Base-by-base conservation (phyloP, 2,888 invertebrate genomes). In the Abscondita cerata region DNA sequence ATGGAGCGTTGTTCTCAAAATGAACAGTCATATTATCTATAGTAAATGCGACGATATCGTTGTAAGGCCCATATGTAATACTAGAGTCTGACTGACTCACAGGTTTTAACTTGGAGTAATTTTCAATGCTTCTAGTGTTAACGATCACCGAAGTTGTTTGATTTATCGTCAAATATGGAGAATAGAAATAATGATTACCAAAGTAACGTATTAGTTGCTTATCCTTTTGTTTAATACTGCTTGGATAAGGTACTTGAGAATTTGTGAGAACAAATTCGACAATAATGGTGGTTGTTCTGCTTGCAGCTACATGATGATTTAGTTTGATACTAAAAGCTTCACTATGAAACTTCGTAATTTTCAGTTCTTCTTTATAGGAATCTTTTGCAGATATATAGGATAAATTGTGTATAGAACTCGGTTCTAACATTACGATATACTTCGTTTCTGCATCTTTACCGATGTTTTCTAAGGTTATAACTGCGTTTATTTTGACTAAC, bases 1-100 rank as follows among this genome's bases (percentile, higher is more conserved):
- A 99, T 25, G 98, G 97, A 38, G 92, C 87, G 78, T 97, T 96
- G 80, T 98, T 99, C 81, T 98, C 98, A 78, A 91, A 98, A 80
- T 99, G 99, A 33, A 98, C 83, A 38, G 82, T 82, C 70, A 98
- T 78, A 68, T 89, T 87, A 68, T 90, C 83, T 66, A 74, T 59
- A 18, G 84, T 78, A 69, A 84, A 85, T 0, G 88, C 81, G 64
- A 85, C 82, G 60, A 90, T 83, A 70, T 93, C 90, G 56, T 90
- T 87, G 77, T 91, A 97, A 0, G 97, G 92, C 3, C 99, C 99
- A 78, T 96, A 97, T 0, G 84, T 87, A 48, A 99, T 86, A n/a
- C 87, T 85, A 19, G 88, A 89, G 66, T 96, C 95, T 51, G 88
- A 86, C 70, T 91, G 89, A 8, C 87, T 83, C 46, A 89, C 88